Conservation (phyloP, 2,888 invertebrate genomes). For the Epiblema foenella region DNA sequence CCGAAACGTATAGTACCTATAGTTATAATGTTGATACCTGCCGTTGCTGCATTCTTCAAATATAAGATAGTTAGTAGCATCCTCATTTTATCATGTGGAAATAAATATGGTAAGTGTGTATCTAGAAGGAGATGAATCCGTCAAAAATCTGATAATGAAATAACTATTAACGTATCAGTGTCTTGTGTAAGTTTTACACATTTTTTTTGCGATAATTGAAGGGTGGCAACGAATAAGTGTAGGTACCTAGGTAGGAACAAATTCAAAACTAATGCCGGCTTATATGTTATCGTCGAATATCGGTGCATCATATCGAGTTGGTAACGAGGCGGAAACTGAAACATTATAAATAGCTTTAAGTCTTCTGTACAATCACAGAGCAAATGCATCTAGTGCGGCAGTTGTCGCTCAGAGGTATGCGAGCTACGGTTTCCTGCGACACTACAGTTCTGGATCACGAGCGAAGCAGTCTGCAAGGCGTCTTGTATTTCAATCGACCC, state of each 20-base stretch:
- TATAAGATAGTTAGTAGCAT: conserved; percentile 65
- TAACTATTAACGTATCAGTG: too few species aligned
- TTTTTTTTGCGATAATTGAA: too few species aligned
- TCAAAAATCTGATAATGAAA: too few species aligned
- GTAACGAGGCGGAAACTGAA: too few species aligned
- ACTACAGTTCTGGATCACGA: conserved; percentile 50
- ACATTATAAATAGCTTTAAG: too few species aligned
- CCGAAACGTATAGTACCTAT: background rate
- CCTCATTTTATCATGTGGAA: conserved; percentile 66
- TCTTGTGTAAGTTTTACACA: too few species aligned
- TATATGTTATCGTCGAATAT: too few species aligned
- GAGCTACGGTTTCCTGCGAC: conserved; percentile 60
- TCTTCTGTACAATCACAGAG: conserved; percentile 54
- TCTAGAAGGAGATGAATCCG: background rate
- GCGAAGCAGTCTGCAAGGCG: conserved; percentile 60
- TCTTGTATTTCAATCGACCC: conserved; percentile 57
- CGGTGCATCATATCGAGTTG: too few species aligned
- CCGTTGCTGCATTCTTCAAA: conserved; percentile 63
- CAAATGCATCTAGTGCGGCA: conserved; percentile 58
- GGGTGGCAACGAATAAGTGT: too few species aligned
- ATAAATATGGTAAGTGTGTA: conserved; percentile 56
- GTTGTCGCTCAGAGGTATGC: conserved; percentile 56
- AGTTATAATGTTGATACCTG: conserved; percentile 54
- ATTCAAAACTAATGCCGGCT: too few species aligned
- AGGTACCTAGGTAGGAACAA: too few species aligned